Base-by-base conservation (phyloP, 2,888 invertebrate species). In the Listrodromus nycthemerus region DNA sequence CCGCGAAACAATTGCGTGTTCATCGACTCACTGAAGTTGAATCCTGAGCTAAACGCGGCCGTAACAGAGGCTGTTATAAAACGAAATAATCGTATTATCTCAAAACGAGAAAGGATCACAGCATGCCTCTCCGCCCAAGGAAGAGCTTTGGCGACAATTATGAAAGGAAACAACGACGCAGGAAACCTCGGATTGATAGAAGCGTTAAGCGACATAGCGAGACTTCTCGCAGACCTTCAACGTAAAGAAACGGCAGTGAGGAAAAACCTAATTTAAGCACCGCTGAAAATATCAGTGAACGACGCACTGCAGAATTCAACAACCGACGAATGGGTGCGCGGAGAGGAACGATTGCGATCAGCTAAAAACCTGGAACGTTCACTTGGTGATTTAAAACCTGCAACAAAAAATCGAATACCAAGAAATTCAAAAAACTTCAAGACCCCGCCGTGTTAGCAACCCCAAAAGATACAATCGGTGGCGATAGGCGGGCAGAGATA, bases 251-350 rank as follows among this genome's bases (percentile, higher is more conserved):
- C 45, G 0, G 37, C 58, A 6, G 45, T 76, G 2, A 67, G 67
- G 13, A 67, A 48, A 58, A 76, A 45, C 30, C 58, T 76, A 16
- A 13, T 58, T 6, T 30, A 67, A 16, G 58, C 67, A 27, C 45
- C 45, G 7, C 58, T 76, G 52, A 67, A 58, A 5, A 45, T 30
- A 1, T 16, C 66, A 1, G 55, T 76, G 5, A 69, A 48, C 45
- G 55, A 67, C 13, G 48, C 48, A 8, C 10, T 76, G 4, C 67
- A 71, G 50, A n/a, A n/a, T n/a, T 8, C 41, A 10, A 3, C 69
- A 6, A 61, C 69, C 7, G 79, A 79, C 69, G 82, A 41, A 48
- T 79, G 69, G 75, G 19, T 80, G 5, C 80, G 75, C 33, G 77
- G 80, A 16, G 77, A 74, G 0, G 78, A 69, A 16, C 63, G 52